phyloP scores from a whole-genome alignment of 2,888 invertebrate species.

The Flexamia atlantica region DNA sequence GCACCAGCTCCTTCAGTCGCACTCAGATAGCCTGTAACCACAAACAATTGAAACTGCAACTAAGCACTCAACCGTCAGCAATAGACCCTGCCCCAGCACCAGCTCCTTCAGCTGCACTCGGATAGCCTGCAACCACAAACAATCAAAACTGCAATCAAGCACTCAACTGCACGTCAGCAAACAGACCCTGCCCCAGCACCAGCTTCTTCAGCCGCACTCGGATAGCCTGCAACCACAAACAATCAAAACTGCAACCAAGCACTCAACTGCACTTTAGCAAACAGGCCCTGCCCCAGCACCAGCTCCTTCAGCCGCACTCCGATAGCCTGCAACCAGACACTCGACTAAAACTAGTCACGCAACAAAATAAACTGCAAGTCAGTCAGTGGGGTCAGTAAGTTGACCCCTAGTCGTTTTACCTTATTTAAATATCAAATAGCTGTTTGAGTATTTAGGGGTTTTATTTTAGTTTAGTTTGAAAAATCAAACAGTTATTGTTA shows the following conservation, averaged over 20 bases:
- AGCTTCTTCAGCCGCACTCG: slow-evolving; percentile 86
- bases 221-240: slow-evolving; percentile 78
- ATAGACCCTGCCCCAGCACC: slow-evolving; percentile 87
- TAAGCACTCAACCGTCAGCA: too few relatives aligned
- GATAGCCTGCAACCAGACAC: slow-evolving; percentile 78
- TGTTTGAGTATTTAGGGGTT: too few relatives aligned
- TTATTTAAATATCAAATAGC: neutral
- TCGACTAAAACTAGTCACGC: too few relatives aligned
- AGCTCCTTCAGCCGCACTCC: slow-evolving; percentile 86
- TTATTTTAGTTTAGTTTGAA: too few relatives aligned
- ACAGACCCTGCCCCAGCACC: slow-evolving; percentile 87
- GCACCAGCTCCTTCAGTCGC: slow-evolving; percentile 86
- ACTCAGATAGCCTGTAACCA: slow-evolving; percentile 81
- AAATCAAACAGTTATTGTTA: too few relatives aligned
- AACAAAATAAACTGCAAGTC: too few relatives aligned
- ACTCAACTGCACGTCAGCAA: slow-evolving; percentile 95
- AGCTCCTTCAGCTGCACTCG: slow-evolving; percentile 86
- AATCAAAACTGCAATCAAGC: too few relatives aligned
- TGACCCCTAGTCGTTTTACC: too few relatives aligned
- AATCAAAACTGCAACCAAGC: too few relatives aligned
- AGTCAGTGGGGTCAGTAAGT: too few relatives aligned
- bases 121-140: slow-evolving; percentile 77
- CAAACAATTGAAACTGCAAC: too few relatives aligned
- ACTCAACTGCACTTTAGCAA: slow-evolving; percentile 95
- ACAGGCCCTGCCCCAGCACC: slow-evolving; percentile 87